Percentiles rank a stretch among this genome's conserved stretches.
phyloP scores from a whole-genome alignment of 2,113 vertebrate genomes.

The Octodon degus region DNA sequence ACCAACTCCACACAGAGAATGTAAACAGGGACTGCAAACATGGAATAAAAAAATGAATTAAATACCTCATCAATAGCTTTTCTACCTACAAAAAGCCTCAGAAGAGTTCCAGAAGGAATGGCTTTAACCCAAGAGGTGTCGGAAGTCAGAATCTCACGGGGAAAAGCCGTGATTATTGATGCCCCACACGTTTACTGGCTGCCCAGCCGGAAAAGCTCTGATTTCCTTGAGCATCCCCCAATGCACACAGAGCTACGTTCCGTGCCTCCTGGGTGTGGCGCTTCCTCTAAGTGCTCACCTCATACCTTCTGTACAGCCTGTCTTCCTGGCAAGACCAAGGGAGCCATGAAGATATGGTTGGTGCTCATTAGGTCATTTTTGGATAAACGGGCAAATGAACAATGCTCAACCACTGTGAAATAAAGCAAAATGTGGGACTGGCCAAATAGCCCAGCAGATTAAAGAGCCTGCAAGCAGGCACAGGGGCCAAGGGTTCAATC shows the following conservation, averaged over 20 bases:
- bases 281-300: neutral
- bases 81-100: neutral
- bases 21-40: neutral
- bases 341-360: neutral
- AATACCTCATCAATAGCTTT: neutral
- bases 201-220: neutral
- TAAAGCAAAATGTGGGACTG: conserved; percentile 9
- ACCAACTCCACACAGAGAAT: neutral
- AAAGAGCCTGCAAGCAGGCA: too few relatives aligned
- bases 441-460: too few relatives aligned
- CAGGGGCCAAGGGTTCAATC: too few relatives aligned
- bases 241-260: neutral
- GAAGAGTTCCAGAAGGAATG: neutral
- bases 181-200: neutral
- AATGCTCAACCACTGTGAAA: neutral
- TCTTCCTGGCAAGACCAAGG: neutral
- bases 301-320: neutral
- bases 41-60: neutral
- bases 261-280: neutral
- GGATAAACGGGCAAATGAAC: neutral
- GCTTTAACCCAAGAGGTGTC: neutral
- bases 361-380: neutral
- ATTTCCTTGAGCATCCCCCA: neutral
- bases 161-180: neutral
- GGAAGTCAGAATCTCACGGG: neutral